phyloP scores from a whole-genome alignment of 37 sponge, comb jelly and placozoan genomes.

The Oscarella lobularis region DNA sequence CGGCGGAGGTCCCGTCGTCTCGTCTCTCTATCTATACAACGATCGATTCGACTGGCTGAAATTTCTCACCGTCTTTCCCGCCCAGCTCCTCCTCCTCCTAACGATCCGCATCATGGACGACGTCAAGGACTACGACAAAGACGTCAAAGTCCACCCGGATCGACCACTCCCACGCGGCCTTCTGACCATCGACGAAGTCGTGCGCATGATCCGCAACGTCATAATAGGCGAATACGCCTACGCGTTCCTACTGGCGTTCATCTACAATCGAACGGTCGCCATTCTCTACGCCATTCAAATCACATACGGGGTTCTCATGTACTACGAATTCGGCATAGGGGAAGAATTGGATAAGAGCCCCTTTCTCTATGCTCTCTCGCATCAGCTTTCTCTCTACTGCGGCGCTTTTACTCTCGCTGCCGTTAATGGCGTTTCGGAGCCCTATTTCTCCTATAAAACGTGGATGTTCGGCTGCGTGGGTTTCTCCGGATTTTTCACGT shows the following conservation, averaged over 20 bases:
- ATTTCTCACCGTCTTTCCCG: not conserved
- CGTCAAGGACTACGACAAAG: constrained; percentile 73
- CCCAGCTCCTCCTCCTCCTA: constrained; percentile 27
- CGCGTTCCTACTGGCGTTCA: constrained; percentile 12
- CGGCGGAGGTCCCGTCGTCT: constrained; percentile 43
- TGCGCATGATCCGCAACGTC: constrained; percentile 16
- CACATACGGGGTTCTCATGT: constrained; percentile 56
- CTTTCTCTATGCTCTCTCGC: constrained; percentile 41
- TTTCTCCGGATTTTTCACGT: constrained; percentile 72
- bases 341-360: constrained; percentile 50
- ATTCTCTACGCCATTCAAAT: constrained; percentile 35
- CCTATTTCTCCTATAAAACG: constrained; percentile 21
- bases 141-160: constrained; percentile 61
- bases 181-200: constrained; percentile 32
- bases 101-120: constrained; percentile 73
- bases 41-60: not conserved
- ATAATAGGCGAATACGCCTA: constrained; percentile 10
- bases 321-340: constrained; percentile 74
- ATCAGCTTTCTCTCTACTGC: constrained; percentile 27
- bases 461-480: constrained; percentile 33
- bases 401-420: not conserved
- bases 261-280: not conserved
- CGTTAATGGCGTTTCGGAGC: constrained; percentile 14
- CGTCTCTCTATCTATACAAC: constrained; percentile 15
- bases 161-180: constrained; percentile 70